phyloP scores from a whole-genome alignment of 2,797 vertebrate species.

The Cottoperca gobio region DNA sequence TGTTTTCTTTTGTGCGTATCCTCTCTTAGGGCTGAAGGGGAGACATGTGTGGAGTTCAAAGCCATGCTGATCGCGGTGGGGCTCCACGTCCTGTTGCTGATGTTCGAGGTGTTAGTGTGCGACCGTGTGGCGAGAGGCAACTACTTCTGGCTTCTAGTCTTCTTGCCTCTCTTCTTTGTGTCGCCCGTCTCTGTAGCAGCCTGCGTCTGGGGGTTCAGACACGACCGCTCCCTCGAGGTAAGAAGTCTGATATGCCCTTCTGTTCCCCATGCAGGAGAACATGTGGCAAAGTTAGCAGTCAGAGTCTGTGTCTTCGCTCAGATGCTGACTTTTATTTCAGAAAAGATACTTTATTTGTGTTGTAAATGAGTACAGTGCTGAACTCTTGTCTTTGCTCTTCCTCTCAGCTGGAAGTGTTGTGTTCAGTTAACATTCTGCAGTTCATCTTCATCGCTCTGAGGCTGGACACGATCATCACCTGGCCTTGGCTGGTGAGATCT shows the following conservation, averaged over 20 bases:
- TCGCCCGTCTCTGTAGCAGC: slow-evolving; percentile 97
- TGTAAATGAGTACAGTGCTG: neutral
- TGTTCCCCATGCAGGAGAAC: neutral
- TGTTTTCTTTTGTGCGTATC: accelerated
- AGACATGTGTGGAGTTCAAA: slow-evolving; percentile 99
- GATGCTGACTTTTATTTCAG: neutral
- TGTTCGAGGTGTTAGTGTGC: slow-evolving; percentile 98
- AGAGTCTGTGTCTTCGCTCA: too few species aligned
- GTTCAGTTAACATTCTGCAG: slow-evolving; percentile 98
- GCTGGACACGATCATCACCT: slow-evolving; percentile 95
- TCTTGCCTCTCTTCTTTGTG: slow-evolving; percentile 98
- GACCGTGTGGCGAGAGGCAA: slow-evolving; percentile 91
- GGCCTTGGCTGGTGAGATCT: slow-evolving; percentile 97
- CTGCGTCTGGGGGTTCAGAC: slow-evolving; percentile 98
- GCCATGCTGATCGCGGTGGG: slow-evolving; percentile 98
- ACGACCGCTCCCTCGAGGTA: slow-evolving; percentile 97
- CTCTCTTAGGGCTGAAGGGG: slow-evolving; percentile 92
- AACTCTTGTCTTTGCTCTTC: neutral
- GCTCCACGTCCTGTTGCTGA: slow-evolving; percentile 94
- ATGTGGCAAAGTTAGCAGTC: neutral
- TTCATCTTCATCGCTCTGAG: slow-evolving; percentile 99
- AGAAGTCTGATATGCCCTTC: slow-evolving; percentile 11
- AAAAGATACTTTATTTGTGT: neutral
- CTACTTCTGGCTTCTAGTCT: slow-evolving; percentile 97
- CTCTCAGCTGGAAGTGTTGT: slow-evolving; percentile 95